These are phyloP conservation scores for Cremastinae sp. DNA, from an alignment of 2,888 invertebrate species.

Conservation along the genomic window DNA sequence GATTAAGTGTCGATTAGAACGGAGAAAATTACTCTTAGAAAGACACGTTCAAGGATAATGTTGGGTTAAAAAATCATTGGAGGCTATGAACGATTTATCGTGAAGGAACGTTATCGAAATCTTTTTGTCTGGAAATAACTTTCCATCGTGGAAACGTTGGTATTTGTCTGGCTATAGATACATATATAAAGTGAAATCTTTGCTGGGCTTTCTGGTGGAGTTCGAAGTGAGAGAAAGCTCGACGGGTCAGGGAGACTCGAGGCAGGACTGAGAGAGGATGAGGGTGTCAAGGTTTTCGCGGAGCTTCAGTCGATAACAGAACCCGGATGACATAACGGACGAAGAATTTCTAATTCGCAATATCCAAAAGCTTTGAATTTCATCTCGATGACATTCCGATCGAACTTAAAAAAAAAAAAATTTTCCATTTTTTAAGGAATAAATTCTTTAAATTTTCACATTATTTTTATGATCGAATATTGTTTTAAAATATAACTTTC, in stretches of 20 bases:
- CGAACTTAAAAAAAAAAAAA: too few species aligned
- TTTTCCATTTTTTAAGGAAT: too few species aligned
- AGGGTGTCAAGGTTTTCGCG: slow-evolving; percentile 53
- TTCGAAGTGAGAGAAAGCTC: slow-evolving; percentile 23
- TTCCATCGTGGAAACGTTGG: slow-evolving; percentile 37
- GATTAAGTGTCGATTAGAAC: too few species aligned
- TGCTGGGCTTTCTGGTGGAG: slow-evolving; percentile 37
- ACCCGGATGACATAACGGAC: slow-evolving; percentile 48
- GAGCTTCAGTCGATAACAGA: slow-evolving; percentile 50
- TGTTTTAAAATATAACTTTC: too few species aligned
- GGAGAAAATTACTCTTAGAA: too few species aligned
- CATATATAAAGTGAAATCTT: background rate
- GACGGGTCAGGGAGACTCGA: slow-evolving; percentile 28
- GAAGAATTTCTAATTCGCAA: slow-evolving; percentile 29
- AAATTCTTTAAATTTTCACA: too few species aligned
- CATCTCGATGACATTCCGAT: slow-evolving; percentile 25
- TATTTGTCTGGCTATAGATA: background rate
- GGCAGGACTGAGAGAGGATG: slow-evolving; percentile 6
- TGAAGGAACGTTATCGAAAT: slow-evolving; percentile 17
- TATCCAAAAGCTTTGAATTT: slow-evolving; percentile 16
- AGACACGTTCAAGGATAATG: too few species aligned
- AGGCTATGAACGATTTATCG: slow-evolving; percentile 18
- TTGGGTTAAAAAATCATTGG: background rate
- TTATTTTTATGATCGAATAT: too few species aligned
- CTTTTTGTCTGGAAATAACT: slow-evolving; percentile 25